Base-by-base conservation (phyloP, 1,140 invertebrate genomes). In the Chionoecetes opilio region DNA sequence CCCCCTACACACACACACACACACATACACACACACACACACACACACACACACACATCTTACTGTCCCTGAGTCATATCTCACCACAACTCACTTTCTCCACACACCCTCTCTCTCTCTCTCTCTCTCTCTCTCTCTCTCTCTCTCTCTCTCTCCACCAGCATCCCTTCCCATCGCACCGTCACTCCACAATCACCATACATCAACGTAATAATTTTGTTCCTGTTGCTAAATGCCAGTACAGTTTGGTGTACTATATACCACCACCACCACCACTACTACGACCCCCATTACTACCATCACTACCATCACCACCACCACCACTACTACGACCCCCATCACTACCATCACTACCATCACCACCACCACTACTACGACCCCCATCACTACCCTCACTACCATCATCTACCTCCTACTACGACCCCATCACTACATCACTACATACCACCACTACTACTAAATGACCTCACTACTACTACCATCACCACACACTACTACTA, bases 51-150 rank as follows among this genome's bases (percentile, higher is more conserved):
- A 53, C 46, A 75, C 63, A 75, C 63, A 75, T 53, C 63, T n/a
- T 26, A 75, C 63, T 75, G 63, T 75, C 63, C 63, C 63, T 75
- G 63, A 75, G 63, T 26, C 63, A 75, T 75, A 75, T 75, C 63
- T 75, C 63, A 75, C 63, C 63, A 8, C 63, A 75, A 5, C 63
- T 75, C 63, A 75, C 63, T 75, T 75, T 75, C 63, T 75, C 63
- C 63, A 53, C 46, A 53, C 46, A 2, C 63, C n/a, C 63, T 75
- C 63, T 75, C 63, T 75, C 63, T 75, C 63, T 75, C 63, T 75
- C 63, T 75, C 63, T 75, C 63, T 75, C 63, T 75, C 63, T 63
- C 53, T 63, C 53, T 63, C 53, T 63, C 53, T 63, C 53, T 63
- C 53, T 9, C 53, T 9, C 53, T 21, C 63, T 21, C 63, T 21